phyloP scores from a whole-genome alignment of 2,797 vertebrate genomes.

The Muraenolepis orangiensis region DNA sequence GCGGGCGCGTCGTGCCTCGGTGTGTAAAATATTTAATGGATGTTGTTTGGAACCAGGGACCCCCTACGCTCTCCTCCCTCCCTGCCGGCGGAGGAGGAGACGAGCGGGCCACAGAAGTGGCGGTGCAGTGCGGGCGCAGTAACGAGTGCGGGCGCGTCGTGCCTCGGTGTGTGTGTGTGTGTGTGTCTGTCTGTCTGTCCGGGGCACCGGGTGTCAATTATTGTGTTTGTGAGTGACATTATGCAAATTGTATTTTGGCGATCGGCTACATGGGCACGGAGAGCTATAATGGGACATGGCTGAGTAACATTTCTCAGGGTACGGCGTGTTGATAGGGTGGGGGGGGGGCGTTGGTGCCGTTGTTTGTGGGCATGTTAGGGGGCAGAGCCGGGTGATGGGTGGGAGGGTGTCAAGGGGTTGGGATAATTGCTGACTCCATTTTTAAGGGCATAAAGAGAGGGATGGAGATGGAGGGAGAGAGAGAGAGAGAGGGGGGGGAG shows the following conservation, averaged over 20 bases:
- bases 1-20: too few relatives aligned
- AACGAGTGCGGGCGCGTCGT: too few relatives aligned
- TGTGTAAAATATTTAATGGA: conserved; percentile 71
- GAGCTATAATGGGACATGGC: conserved; percentile 50
- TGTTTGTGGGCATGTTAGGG: conserved; percentile 55
- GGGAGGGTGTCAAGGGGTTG: conserved; percentile 64
- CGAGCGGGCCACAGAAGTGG: too few relatives aligned
- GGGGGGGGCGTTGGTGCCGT: neutral
- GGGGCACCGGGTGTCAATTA: neutral
- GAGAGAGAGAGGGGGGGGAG: neutral
- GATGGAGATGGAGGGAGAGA: neutral
- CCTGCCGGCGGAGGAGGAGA: conserved; percentile 1
- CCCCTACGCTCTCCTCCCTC: conserved; percentile 47
- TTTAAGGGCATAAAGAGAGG: conserved; percentile 64
- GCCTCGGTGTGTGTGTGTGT: too few relatives aligned
- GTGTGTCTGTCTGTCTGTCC: too few relatives aligned
- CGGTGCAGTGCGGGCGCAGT: neutral
- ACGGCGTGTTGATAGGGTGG: conserved; percentile 2
- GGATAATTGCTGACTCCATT: conserved; percentile 76
- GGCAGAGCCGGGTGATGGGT: conserved; percentile 46
- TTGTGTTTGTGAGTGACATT: conserved; percentile 24
- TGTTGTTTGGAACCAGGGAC: conserved; percentile 61
- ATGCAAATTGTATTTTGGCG: conserved; percentile 29
- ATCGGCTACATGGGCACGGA: conserved; percentile 33
- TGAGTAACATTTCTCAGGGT: conserved; percentile 56